A percentile compares a stretch with the other conserved stretches of the same genome.
These are phyloP conservation scores for Gasterosteus aculeatus DNA, from an alignment of 2,113 vertebrate species.

Conservation along the genomic window DNA sequence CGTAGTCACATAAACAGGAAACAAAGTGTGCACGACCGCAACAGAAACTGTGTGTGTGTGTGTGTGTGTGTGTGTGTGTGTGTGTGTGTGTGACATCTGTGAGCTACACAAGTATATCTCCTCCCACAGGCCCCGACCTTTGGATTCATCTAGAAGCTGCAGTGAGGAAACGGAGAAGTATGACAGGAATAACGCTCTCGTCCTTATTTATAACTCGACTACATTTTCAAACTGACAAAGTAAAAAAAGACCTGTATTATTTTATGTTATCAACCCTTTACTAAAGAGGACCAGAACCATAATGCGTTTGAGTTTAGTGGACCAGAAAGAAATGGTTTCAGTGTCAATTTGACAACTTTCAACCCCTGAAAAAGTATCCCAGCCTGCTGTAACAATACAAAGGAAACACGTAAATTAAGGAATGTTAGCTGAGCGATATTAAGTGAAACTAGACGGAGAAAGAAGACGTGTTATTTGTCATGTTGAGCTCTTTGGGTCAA, in stretches of 20 bases:
- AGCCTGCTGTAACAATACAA: not conserved
- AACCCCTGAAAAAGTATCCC: not conserved
- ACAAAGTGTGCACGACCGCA: not conserved
- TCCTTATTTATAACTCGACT: not conserved
- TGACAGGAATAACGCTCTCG: not conserved
- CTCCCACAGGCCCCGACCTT: not conserved
- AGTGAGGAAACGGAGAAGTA: not conserved
- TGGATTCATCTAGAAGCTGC: not conserved
- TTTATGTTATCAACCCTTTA: not conserved
- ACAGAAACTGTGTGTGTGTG: constrained; percentile 17
- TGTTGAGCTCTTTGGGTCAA: constrained; percentile 13
- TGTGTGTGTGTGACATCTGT: not conserved
- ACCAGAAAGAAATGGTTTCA: not conserved
- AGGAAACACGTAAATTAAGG: not conserved
- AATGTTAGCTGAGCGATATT: not conserved
- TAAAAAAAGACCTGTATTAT: not conserved
- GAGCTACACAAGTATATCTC: not conserved
- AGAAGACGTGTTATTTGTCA: not conserved
- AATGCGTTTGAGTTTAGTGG: too few relatives aligned
- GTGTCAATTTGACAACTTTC: not conserved
- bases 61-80: not conserved
- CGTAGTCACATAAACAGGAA: constrained; percentile 43
- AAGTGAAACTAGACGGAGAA: not conserved
- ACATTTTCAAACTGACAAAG: not conserved
- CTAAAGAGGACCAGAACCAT: too few relatives aligned